phyloP scores from a whole-genome alignment of 2,888 invertebrate species.

The Drosophila crucigera region DNA sequence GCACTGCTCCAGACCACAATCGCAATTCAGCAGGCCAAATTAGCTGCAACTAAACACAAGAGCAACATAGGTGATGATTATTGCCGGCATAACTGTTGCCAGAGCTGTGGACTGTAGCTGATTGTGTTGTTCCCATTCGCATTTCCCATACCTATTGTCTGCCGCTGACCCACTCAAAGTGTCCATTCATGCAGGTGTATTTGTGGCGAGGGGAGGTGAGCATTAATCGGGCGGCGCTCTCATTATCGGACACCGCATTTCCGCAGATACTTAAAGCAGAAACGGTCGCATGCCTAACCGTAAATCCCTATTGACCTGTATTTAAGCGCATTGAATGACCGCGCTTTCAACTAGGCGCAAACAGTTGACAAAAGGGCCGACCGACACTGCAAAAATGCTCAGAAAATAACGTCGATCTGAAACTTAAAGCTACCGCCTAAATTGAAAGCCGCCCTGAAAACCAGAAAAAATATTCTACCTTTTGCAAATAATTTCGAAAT shows the following conservation, averaged over 20 bases:
- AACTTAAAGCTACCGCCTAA: neutral
- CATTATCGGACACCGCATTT: constrained; percentile 57
- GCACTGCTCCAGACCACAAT: constrained; percentile 3
- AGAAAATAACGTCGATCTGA: neutral
- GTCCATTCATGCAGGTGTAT: constrained; percentile 45
- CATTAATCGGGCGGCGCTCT: constrained; percentile 57
- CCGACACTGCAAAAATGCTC: neutral
- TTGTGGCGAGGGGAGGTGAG: neutral
- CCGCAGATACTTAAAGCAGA: constrained; percentile 68
- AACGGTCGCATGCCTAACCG: constrained; percentile 62
- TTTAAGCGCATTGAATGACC: constrained; percentile 47
- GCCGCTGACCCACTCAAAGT: constrained; percentile 59
- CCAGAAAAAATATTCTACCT: neutral
- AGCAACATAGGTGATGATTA: constrained; percentile 30
- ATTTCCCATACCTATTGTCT: constrained; percentile 40
- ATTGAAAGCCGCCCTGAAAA: neutral
- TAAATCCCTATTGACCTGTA: constrained; percentile 75
- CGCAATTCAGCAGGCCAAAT: constrained; percentile 41
- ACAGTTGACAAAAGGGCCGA: constrained; percentile 23
- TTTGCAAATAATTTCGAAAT: neutral
- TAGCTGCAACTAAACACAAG: constrained; percentile 41
- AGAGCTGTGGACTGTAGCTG: constrained; percentile 44
- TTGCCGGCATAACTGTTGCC: constrained; percentile 48
- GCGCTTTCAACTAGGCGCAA: constrained; percentile 23
- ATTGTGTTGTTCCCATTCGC: constrained; percentile 54